A percentile compares a stretch with the other conserved stretches of the same genome.
Conservation (phyloP, 2,888 invertebrate genomes). For the Ornithoptera alexandrae region DNA sequence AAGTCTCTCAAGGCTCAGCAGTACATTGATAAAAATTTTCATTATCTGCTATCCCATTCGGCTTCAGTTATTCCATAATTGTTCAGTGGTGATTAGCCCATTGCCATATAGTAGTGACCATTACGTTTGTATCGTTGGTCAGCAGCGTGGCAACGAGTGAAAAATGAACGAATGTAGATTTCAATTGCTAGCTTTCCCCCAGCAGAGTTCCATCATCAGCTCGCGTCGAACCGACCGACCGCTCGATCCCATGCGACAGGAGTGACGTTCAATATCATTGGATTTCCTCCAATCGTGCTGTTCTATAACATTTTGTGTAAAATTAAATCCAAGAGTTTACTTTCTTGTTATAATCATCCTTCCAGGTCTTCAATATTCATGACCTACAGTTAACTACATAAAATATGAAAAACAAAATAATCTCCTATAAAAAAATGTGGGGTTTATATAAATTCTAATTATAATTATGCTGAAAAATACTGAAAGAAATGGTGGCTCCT, state of each 20-base stretch:
- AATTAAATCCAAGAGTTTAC: constrained; percentile 61
- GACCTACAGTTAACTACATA: constrained; percentile 50
- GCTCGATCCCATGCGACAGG: constrained; percentile 53
- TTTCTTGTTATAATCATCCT: constrained; percentile 38
- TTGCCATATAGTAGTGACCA: constrained; percentile 7
- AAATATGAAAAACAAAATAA: constrained; percentile 50
- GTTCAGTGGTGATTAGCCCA: neutral
- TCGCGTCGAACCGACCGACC: constrained; percentile 57
- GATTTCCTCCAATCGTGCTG: constrained; percentile 77
- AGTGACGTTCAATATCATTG: constrained; percentile 73
- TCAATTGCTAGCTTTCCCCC: constrained; percentile 45
- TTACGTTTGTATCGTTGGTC: constrained; percentile 2
- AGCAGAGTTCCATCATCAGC: constrained; percentile 47
- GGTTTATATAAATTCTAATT: constrained; percentile 34
- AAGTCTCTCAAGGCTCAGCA: constrained; percentile 1
- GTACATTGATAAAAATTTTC: neutral
- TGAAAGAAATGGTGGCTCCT: constrained; percentile 61
- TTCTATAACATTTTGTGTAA: constrained; percentile 79
- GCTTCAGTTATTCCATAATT: neutral
- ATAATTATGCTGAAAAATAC: constrained; percentile 46
- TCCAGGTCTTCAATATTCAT: constrained; percentile 51
- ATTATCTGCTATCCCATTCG: neutral
- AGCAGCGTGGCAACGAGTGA: constrained; percentile 21
- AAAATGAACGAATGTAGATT: constrained; percentile 45
- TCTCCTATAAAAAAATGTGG: constrained; percentile 47